These are phyloP conservation scores for Columba livia DNA, from an alignment of 2,113 vertebrate genomes.

Conservation along the genomic window DNA sequence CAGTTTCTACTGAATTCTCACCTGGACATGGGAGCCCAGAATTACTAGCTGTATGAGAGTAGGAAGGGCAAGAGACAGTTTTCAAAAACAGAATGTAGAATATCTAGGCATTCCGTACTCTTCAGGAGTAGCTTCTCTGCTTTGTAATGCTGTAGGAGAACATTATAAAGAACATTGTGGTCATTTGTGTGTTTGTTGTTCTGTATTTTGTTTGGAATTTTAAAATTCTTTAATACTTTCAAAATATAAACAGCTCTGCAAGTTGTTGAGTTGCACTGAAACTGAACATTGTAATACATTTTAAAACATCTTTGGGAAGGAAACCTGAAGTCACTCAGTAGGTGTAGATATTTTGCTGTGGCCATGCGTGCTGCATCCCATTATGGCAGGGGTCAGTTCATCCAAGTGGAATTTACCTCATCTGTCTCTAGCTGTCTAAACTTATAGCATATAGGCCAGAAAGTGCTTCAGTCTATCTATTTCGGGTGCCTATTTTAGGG, in stretches of 20 bases:
- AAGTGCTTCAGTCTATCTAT: neutral
- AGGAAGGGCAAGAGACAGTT: neutral
- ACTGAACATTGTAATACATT: neutral
- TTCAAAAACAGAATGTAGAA: neutral
- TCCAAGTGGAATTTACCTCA: neutral
- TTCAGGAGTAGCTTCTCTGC: neutral
- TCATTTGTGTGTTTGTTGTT: neutral
- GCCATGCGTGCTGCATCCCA: neutral
- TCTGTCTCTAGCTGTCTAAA: neutral
- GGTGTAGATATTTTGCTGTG: neutral
- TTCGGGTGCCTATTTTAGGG: neutral
- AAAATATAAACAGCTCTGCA: neutral
- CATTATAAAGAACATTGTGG: rapidly evolving
- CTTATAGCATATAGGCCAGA: neutral
- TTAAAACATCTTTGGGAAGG: neutral
- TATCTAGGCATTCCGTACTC: neutral
- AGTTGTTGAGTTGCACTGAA: neutral
- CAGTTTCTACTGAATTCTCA: neutral
- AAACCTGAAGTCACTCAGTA: neutral
- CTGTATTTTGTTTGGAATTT: neutral
- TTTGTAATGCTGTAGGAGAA: neutral
- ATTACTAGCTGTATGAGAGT: neutral
- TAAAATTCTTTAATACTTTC: neutral
- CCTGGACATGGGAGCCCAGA: rapidly evolving
- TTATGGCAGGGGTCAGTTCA: neutral